Evolutionary conservation across 1,140 invertebrate species (phyloP).

Genomic region (Linepithema humile): DNA sequence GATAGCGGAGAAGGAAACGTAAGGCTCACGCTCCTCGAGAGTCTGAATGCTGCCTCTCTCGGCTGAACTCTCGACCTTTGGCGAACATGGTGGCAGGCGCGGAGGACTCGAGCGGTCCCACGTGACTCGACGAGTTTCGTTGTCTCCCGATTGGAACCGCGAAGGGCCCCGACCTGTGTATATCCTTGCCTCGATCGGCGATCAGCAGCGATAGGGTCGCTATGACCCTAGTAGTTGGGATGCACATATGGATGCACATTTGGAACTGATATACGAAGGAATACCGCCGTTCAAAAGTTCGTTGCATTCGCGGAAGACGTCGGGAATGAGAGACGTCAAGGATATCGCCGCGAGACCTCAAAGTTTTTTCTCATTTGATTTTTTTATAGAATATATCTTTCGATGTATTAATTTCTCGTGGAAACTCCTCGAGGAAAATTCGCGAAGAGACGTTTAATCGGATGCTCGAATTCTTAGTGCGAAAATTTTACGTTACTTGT

Average conservation of each 20-base stretch:
- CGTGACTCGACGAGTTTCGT: slow-evolving; percentile 51
- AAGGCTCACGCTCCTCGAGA: slow-evolving; percentile 22
- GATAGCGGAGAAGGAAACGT: slow-evolving; percentile 18
- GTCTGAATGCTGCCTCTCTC: slow-evolving; percentile 24
- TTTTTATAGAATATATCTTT: neutral
- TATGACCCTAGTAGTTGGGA: slow-evolving; percentile 32
- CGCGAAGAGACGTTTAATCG: neutral
- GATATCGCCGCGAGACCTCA: no score
- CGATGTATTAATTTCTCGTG: neutral
- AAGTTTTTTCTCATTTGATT: neutral
- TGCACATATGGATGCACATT: neutral
- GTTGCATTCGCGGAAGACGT: neutral
- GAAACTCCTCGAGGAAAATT: neutral
- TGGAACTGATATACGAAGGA: neutral
- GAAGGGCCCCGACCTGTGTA: neutral
- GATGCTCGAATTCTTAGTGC: neutral
- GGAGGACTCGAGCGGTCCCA: slow-evolving; percentile 27
- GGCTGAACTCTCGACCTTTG: slow-evolving; percentile 53
- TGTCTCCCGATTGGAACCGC: slow-evolving; percentile 22
- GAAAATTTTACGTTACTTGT: neutral
- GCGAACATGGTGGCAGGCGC: slow-evolving; percentile 37
- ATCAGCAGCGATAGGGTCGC: slow-evolving; percentile 34
- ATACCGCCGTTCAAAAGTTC: slow-evolving; percentile 6
- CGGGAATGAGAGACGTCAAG: neutral
- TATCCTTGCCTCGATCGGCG: slow-evolving; percentile 28